A percentile compares a stretch with the other conserved stretches of the same genome.
phyloP scores from a whole-genome alignment of 2,888 invertebrate genomes.

The Pelosia muscerda region DNA sequence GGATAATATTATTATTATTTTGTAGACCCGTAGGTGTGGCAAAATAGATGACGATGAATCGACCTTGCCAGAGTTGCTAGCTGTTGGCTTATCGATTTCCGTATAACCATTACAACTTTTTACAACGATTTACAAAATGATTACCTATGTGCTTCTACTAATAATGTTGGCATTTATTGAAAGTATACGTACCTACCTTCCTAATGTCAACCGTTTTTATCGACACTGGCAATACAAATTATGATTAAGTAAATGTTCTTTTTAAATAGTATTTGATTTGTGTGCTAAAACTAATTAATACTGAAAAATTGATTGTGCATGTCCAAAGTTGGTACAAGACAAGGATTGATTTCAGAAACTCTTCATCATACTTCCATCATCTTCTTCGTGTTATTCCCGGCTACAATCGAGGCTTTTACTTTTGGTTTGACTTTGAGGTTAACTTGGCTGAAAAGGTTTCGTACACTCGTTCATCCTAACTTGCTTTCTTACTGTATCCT shows the following conservation, averaged over 20 bases:
- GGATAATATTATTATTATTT: slow-evolving; percentile 35
- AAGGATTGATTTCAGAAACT: too few relatives aligned
- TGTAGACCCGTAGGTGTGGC: slow-evolving; percentile 42
- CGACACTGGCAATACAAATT: neutral
- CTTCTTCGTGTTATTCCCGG: too few relatives aligned
- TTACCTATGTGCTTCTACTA: neutral
- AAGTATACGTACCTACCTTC: neutral
- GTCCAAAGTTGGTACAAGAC: too few relatives aligned
- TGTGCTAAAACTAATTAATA: neutral
- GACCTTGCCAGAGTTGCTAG: slow-evolving; percentile 46
- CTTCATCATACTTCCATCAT: neutral
- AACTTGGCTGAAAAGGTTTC: too few relatives aligned
- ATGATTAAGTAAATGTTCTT: neutral
- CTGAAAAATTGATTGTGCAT: neutral
- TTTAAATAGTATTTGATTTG: neutral
- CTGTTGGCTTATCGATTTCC: slow-evolving; percentile 55
- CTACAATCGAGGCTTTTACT: too few relatives aligned
- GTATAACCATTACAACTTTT: slow-evolving; percentile 35
- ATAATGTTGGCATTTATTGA: neutral
- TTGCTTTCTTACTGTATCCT: too few relatives aligned
- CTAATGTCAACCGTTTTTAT: neutral
- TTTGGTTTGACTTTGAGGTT: too few relatives aligned
- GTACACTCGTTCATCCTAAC: too few relatives aligned
- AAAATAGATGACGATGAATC: slow-evolving; percentile 42
- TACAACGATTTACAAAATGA: slow-evolving; percentile 17